phyloP scores from a whole-genome alignment of 2,888 invertebrate species.

The Tanypteryx hageni region DNA sequence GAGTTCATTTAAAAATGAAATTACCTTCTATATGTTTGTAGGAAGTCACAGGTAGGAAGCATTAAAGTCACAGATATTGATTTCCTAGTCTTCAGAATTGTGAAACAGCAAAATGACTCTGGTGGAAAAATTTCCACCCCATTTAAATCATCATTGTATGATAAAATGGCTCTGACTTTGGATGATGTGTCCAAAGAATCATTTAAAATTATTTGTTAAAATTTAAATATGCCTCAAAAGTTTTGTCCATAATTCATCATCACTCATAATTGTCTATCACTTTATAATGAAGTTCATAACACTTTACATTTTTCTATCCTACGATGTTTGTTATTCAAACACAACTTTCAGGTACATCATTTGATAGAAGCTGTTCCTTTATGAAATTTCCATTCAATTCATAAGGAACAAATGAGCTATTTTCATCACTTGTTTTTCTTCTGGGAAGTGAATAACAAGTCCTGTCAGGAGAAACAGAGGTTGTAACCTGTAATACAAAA shows the following conservation, averaged over 20 bases:
- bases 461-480: slow-evolving; percentile 9
- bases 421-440: slow-evolving; percentile 47
- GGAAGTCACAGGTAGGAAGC: slow-evolving; percentile 49
- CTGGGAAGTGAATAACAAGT: slow-evolving; percentile 22
- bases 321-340: slow-evolving; percentile 40
- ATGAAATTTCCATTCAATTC: slow-evolving; percentile 65
- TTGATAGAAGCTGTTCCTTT: slow-evolving; percentile 65
- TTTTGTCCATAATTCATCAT: slow-evolving; percentile 9
- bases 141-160: background rate
- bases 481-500: slow-evolving; percentile 10
- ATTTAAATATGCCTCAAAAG: background rate
- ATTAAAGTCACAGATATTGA: slow-evolving; percentile 26
- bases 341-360: slow-evolving; percentile 66
- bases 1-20: slow-evolving; percentile 8
- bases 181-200: background rate
- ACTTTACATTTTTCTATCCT: background rate
- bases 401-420: slow-evolving; percentile 52
- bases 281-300: background rate
- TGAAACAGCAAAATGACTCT: slow-evolving; percentile 16
- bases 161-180: background rate
- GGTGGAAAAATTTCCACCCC: background rate
- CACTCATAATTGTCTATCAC: background rate
- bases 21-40: slow-evolving; percentile 17
- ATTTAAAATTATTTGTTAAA: slow-evolving; percentile 22
- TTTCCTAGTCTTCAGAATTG: background rate